Evolutionary conservation across 1,140 invertebrate genomes (phyloP).

Genomic region (Zaprionus ghesquierei): DNA sequence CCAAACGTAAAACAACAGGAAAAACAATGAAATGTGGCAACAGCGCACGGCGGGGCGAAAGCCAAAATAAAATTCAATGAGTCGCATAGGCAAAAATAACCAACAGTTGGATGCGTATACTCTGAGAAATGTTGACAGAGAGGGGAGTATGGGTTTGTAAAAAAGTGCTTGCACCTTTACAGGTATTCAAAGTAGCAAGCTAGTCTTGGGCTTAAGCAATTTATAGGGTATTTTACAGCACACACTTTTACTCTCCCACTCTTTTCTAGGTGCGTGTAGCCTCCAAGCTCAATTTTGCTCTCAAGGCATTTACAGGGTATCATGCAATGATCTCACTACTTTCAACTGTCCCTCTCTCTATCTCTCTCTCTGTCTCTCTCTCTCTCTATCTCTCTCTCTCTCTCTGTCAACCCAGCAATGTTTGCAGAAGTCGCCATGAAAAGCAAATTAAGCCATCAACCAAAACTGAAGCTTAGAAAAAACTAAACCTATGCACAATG

Average conservation of each 20-base stretch:
- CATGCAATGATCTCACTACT: too few species aligned
- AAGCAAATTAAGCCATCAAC: constrained; percentile 71
- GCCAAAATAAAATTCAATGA: constrained; percentile 71
- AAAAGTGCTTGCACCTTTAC: not conserved
- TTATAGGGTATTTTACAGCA: too few species aligned
- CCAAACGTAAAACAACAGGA: constrained; percentile 47
- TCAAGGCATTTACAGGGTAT: constrained; percentile 9
- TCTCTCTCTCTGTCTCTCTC: not conserved
- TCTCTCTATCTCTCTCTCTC: not conserved
- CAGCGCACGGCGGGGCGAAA: constrained; percentile 5
- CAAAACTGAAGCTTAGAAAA: constrained; percentile 51
- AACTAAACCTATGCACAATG: constrained; percentile 56
- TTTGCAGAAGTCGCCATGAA: constrained; percentile 53
- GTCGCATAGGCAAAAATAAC: constrained; percentile 51
- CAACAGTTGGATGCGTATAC: constrained; percentile 2
- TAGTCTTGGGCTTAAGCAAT: too few species aligned
- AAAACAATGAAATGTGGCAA: constrained; percentile 25
- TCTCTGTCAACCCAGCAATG: not conserved
- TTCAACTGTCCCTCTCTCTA: too few species aligned
- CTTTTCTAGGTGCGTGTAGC: too few species aligned
- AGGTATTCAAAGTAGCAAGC: too few species aligned
- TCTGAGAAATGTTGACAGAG: not conserved
- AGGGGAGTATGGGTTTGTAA: not conserved
- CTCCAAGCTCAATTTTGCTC: too few species aligned
- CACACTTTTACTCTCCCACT: too few species aligned